These are phyloP conservation scores for Ptychodera flava DNA, from an alignment of 35 echinoderm and acorn worm species.

Conservation along the genomic window DNA sequence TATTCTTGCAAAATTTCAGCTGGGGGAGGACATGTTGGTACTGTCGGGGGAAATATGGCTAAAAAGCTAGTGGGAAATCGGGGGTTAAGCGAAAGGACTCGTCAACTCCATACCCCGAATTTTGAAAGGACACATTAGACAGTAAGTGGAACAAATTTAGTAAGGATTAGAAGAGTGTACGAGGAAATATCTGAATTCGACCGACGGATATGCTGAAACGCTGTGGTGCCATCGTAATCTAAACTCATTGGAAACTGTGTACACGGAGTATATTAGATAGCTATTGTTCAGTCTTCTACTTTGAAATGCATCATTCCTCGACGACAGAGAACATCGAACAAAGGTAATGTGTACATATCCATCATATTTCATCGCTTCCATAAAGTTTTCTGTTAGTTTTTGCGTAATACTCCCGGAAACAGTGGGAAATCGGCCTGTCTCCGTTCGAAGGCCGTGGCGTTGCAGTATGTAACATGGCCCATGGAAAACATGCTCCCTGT, in stretches of 20 bases:
- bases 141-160: neutral
- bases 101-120: neutral
- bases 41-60: neutral
- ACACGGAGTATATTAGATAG: too few species aligned
- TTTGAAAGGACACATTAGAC: neutral
- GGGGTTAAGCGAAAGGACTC: neutral
- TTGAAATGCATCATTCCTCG: neutral
- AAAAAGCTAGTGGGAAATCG: neutral
- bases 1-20: constrained; percentile 1
- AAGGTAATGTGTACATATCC: neutral
- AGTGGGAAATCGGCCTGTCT: too few species aligned
- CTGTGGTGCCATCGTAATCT: neutral
- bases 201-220: too few species aligned
- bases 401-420: too few species aligned
- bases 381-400: too few species aligned
- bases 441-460: too few species aligned
- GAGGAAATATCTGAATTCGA: neutral
- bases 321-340: neutral
- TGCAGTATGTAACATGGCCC: too few species aligned
- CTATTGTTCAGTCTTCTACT: neutral
- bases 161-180: neutral
- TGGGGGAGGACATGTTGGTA: neutral
- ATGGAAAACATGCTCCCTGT: too few species aligned
- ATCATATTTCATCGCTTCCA: too few species aligned
- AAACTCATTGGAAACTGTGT: too few species aligned